These are phyloP conservation scores for Aethes cnicana DNA, from an alignment of 2,888 invertebrate species.

Conservation along the genomic window DNA sequence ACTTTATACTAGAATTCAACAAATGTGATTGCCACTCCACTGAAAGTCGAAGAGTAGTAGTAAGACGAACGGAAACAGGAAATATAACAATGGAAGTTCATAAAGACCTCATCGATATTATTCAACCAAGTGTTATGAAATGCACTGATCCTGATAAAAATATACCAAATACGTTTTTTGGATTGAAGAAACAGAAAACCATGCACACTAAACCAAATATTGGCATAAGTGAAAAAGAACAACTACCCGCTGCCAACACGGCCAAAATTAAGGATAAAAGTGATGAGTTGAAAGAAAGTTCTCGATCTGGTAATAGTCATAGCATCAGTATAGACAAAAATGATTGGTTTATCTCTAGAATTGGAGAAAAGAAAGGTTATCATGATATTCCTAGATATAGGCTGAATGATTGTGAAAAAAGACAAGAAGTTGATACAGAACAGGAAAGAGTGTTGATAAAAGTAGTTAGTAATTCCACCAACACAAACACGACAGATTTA, in stretches of 20 bases:
- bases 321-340: not conserved
- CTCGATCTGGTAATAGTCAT: too few species aligned
- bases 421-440: not conserved
- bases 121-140: conserved; percentile 23
- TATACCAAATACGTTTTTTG: too few species aligned
- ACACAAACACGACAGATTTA: too few species aligned
- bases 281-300: too few species aligned
- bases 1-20: conserved; percentile 42
- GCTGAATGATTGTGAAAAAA: not conserved
- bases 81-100: conserved; percentile 40
- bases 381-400: not conserved
- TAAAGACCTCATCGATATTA: conserved; percentile 36
- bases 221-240: not conserved
- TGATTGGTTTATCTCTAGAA: not conserved
- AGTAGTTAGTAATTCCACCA: too few species aligned
- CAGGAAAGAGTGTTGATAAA: too few species aligned
- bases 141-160: too few species aligned
- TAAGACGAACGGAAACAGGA: conserved; percentile 43
- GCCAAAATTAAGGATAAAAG: too few species aligned
- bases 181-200: too few species aligned
- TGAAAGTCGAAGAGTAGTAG: conserved; percentile 33
- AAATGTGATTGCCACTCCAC: conserved; percentile 29
- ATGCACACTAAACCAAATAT: too few species aligned
- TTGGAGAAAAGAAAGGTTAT: not conserved
- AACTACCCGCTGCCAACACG: not conserved